Percentiles rank a stretch among this genome's conserved stretches.
Evolutionary conservation across 2,797 vertebrate species (phyloP).

Genomic region (Acipenser oxyrinchus): DNA sequence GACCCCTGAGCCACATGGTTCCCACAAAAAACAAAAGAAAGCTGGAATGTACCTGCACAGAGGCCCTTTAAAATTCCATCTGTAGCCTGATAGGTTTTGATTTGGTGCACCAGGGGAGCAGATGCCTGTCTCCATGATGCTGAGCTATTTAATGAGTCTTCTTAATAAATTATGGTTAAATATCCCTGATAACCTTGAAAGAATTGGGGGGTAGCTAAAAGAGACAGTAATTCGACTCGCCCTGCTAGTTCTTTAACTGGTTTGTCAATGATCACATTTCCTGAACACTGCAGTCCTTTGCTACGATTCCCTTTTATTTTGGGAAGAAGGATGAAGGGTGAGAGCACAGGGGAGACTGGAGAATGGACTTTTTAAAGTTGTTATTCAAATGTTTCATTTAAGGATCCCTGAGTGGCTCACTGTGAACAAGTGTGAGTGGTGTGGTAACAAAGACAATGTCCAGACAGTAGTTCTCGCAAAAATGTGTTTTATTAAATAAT

Average conservation of each 20-base stretch:
- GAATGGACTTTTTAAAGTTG: too few species aligned
- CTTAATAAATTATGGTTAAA: background rate
- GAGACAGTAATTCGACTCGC: background rate
- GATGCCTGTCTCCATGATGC: slow-evolving; percentile 2
- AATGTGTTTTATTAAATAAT: too few species aligned
- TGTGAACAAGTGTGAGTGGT: too few species aligned
- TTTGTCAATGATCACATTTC: background rate
- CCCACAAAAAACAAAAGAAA: background rate
- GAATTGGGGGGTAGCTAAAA: background rate
- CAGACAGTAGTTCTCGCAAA: too few species aligned
- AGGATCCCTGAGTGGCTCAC: too few species aligned
- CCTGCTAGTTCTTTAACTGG: background rate
- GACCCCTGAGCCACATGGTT: background rate
- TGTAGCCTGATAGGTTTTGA: background rate
- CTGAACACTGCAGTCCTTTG: background rate
- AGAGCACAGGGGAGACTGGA: too few species aligned
- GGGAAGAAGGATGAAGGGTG: background rate
- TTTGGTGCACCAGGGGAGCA: background rate
- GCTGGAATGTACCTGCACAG: background rate
- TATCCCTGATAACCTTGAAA: background rate
- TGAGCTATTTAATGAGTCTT: slow-evolving; percentile 1
- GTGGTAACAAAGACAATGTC: too few species aligned
- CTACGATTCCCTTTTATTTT: background rate
- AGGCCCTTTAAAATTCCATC: slow-evolving; percentile 1
- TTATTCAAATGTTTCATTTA: too few species aligned